Percentiles rank a stretch among this genome's conserved stretches.
These are phyloP conservation scores for Ceraclea dissimilis DNA, from an alignment of 2,888 invertebrate genomes.

Conservation along the genomic window DNA sequence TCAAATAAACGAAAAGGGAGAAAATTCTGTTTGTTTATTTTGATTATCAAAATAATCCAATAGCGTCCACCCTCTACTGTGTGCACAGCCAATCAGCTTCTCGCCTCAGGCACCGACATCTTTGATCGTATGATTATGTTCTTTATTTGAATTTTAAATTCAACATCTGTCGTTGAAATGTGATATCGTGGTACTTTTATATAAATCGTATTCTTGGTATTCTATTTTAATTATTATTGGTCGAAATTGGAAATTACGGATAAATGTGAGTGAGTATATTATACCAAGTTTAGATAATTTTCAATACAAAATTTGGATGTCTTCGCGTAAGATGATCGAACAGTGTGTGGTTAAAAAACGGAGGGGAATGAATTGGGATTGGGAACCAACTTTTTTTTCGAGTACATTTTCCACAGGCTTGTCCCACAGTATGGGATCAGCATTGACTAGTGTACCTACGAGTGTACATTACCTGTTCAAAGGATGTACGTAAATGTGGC, in stretches of 20 bases:
- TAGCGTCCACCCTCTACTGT: not conserved
- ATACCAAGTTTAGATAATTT: no score
- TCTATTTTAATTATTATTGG: not conserved
- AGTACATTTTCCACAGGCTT: no score
- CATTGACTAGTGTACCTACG: no score
- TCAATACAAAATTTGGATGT: no score
- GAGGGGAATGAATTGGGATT: no score
- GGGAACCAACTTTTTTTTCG: no score
- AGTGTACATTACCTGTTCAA: no score
- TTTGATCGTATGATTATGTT: constrained; percentile 8
- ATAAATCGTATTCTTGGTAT: not conserved
- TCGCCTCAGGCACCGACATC: constrained; percentile 7
- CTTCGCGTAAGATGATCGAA: no score
- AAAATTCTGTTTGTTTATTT: not conserved
- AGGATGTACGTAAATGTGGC: no score
- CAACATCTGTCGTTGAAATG: constrained; percentile 4
- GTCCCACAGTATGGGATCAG: no score
- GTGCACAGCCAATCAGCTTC: constrained; percentile 2
- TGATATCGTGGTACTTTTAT: not conserved
- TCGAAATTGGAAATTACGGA: not conserved
- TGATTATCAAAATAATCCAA: not conserved
- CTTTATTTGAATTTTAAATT: constrained; percentile 9
- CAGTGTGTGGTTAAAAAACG: no score
- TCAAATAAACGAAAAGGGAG: not conserved
- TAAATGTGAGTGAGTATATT: no score